Evolutionary conservation across 2,888 invertebrate species (phyloP), one percentile per base, ranked within the genome.

Genomic region (Abrostola triplasia): DNA sequence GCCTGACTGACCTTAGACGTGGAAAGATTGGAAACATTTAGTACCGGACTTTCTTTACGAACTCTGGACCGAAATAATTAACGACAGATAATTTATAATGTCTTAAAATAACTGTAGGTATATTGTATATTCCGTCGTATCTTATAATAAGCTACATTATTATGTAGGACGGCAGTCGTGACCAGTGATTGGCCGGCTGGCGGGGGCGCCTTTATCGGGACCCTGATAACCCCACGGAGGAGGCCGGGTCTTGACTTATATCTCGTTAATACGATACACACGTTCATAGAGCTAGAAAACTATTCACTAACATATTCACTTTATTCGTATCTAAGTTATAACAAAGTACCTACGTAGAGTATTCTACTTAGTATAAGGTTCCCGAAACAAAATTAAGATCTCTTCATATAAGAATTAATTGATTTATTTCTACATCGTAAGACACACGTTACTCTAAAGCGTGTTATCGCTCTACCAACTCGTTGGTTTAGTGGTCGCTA

Each of bases 201-300:
- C 70, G 70, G 76, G 78, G 77, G 76, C 77, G 55, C 71, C 59
- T 49, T 60, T 82, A 81, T 82, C 82, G 24, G 12, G 7, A 0
- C 5, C 13, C 42, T 11, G 88, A 87, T 87, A 86, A 84, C 86
- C 84, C 86, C 62, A 48, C 62, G 58, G 76, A 81, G 84, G 85
- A 85, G 88, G 85, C 80, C 84, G 79, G 82, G 83, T 79, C 81
- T 70, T 74, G 81, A 77, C 77, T 70, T 67, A 63, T 65, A 70
- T 73, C 64, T 59, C 47, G 51, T 63, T 64, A 62, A 58, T 60
- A 60, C 42, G 54, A 66, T 65, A 75, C 50, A 12, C 59, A 12
- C 50, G 50, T 41, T 8, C 57, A 49, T 41, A 51, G 35, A 49
- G 24, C 54, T 59, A 50, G 13, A 62, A 63, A 64, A 57, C 49